A percentile compares a stretch with the other conserved stretches of the same genome.
Evolutionary conservation across 2,797 vertebrate genomes (phyloP).

Genomic region (Antrozous pallidus): DNA sequence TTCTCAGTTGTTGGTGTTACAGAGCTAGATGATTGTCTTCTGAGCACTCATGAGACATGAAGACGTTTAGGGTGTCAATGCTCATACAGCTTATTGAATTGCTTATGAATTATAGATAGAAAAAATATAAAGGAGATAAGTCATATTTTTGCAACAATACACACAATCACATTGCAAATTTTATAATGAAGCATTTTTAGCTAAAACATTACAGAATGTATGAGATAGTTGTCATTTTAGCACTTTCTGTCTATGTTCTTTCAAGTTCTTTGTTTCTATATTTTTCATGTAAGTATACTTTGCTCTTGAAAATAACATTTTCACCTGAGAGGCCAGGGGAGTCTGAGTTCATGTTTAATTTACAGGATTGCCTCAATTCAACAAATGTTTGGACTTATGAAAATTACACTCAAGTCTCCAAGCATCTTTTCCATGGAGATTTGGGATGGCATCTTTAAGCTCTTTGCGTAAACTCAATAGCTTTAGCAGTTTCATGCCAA

Average conservation of each 20-base stretch:
- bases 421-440: neutral
- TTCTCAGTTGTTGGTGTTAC: neutral
- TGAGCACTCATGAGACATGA: neutral
- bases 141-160: neutral
- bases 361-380: neutral
- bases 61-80: neutral
- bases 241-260: neutral
- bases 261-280: neutral
- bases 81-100: neutral
- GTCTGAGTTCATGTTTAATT: constrained; percentile 33
- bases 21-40: neutral
- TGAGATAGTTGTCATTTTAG: neutral
- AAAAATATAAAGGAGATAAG: neutral
- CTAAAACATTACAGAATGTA: neutral
- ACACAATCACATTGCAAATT: neutral
- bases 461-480: constrained; percentile 44
- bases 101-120: neutral
- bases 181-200: neutral
- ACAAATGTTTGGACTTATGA: constrained; percentile 28
- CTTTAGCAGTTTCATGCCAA: neutral
- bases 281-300: neutral
- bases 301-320: constrained; percentile 32
- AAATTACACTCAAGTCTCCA: constrained; percentile 31
- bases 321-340: neutral
- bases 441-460: neutral